phyloP scores from a whole-genome alignment of 1,140 invertebrate species.

The Caenorhabditis remanei region DNA sequence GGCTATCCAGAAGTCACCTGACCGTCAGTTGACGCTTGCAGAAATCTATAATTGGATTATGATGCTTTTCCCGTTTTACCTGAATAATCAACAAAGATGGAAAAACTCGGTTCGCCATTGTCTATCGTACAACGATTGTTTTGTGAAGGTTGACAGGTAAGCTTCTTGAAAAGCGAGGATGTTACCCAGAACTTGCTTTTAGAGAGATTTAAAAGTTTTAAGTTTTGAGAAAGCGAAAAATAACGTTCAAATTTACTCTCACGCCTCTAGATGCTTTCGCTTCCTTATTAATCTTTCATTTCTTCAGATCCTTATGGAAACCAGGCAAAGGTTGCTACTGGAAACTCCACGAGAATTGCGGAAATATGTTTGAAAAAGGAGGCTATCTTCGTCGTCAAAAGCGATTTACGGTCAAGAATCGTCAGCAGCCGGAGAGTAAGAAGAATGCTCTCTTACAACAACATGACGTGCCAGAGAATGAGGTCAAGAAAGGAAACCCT shows the following conservation, averaged over 20 bases:
- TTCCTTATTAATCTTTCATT: neutral
- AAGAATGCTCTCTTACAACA: conserved; percentile 59
- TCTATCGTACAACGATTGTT: conserved; percentile 98
- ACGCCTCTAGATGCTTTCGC: no score
- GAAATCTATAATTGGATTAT: conserved; percentile 99
- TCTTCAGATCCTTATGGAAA: conserved; percentile 90
- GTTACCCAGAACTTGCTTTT: neutral
- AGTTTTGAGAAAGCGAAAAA: no score
- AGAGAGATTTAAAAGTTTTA: neutral
- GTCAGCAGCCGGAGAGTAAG: conserved; percentile 65
- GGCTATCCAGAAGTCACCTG: conserved; percentile 96
- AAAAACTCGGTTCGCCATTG: conserved; percentile 97
- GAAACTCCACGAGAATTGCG: conserved; percentile 97
- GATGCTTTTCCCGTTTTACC: conserved; percentile 97
- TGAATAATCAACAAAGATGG: conserved; percentile 96
- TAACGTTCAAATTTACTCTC: no score
- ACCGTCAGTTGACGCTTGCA: conserved; percentile 94
- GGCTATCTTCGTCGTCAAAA: conserved; percentile 97
- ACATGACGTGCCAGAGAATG: conserved; percentile 20
- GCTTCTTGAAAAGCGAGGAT: neutral
- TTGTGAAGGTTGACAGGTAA: conserved; percentile 91
- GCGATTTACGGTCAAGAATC: conserved; percentile 85
- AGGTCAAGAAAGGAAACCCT: conserved; percentile 33
- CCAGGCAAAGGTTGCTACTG: conserved; percentile 96
- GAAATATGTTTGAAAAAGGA: conserved; percentile 99